phyloP scores from a whole-genome alignment of 1,140 invertebrate genomes.

The Alviniconcha marisindica region DNA sequence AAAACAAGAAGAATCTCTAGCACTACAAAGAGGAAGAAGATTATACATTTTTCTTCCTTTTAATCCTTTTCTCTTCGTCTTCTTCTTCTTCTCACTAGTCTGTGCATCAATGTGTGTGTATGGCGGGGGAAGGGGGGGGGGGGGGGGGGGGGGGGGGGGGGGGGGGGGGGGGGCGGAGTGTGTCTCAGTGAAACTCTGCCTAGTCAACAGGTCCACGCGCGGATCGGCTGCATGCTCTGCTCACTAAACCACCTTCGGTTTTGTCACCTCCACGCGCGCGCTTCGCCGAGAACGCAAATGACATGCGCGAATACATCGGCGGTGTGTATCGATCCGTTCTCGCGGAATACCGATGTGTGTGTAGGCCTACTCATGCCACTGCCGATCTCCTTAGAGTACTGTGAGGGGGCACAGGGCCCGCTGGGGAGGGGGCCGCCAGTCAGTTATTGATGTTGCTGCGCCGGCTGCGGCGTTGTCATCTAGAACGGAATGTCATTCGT shows the following conservation, averaged over 20 bases:
- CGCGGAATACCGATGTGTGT: not conserved
- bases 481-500: no score
- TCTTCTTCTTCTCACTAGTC: no score
- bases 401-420: no score
- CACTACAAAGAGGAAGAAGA: no score
- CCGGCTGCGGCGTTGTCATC: not conserved
- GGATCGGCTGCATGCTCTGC: not conserved
- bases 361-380: not conserved
- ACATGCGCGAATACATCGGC: slow-evolving; percentile 36
- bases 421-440: no score
- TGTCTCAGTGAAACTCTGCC: no score
- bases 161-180: no score
- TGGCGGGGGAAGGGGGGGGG: not conserved
- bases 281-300: slow-evolving; percentile 20
- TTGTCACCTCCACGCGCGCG: not conserved
- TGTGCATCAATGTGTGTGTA: not conserved
- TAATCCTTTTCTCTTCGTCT: no score
- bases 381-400: not conserved
- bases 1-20: no score
- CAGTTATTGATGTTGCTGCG: not conserved
- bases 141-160: no score
- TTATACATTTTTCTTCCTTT: no score
- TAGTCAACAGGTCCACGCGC: no score
- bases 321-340: slow-evolving; percentile 19
- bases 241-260: not conserved